A percentile compares a stretch with the other conserved stretches of the same genome.
These are phyloP conservation scores for Cirrhinus molitorella DNA, from an alignment of 2,797 vertebrate genomes.

Conservation along the genomic window DNA sequence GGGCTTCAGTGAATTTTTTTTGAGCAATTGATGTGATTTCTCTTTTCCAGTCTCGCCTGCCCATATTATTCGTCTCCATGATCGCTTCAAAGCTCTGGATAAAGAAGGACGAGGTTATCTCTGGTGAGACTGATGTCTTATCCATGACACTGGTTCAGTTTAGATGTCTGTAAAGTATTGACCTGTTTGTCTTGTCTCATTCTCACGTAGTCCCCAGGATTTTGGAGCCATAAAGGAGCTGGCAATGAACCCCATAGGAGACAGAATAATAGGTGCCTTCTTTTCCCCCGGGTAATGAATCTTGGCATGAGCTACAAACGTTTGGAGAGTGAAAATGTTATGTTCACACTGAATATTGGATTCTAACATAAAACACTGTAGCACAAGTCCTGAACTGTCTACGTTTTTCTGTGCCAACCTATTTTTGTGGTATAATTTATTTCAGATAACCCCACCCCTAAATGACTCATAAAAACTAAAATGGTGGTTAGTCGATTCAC, in stretches of 20 bases:
- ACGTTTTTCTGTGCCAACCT: neutral
- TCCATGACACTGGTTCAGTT: neutral
- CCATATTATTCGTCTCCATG: constrained; percentile 76
- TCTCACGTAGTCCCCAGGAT: constrained; percentile 73
- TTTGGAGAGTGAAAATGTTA: neutral
- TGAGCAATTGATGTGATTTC: constrained; percentile 10
- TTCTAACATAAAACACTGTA: neutral
- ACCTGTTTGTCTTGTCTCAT: neutral
- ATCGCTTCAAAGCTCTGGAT: constrained; percentile 80
- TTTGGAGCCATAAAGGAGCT: constrained; percentile 75
- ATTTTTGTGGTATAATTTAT: neutral
- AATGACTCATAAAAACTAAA: neutral
- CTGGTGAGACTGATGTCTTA: constrained; percentile 69
- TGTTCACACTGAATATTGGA: neutral
- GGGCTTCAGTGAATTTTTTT: no score
- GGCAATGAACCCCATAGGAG: constrained; percentile 81
- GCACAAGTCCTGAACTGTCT: neutral
- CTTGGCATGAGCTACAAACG: neutral
- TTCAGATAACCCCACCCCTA: neutral
- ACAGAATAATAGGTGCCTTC: constrained; percentile 81
- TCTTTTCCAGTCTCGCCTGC: constrained; percentile 77
- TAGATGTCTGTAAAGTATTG: neutral
- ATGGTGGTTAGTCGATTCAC: neutral
- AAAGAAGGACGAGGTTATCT: constrained; percentile 74
- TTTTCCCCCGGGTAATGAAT: constrained; percentile 75